Base-by-base conservation (phyloP, 2,113 vertebrate species). In the Dissostichus mawsoni region DNA sequence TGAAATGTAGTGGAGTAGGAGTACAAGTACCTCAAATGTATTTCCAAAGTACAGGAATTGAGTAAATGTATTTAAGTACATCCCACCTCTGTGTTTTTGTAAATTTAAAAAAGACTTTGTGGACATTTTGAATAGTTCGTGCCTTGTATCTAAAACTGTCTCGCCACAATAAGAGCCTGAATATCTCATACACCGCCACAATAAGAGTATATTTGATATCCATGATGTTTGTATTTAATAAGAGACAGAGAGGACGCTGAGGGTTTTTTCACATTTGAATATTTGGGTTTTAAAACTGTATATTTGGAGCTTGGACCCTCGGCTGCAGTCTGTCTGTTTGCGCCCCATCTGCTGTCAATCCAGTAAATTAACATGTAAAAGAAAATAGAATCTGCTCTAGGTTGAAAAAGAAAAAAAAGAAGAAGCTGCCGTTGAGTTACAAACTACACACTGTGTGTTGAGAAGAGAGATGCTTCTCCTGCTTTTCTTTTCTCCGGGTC, bases 401-500 rank as follows among this genome's bases (percentile, higher is more conserved):
- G 67, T 74, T 52, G 51, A 56, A 74, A 25, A 65, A 14, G 2
- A 18, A 62, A 1, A 51, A 33, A 41, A 45, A 29, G 29, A 57
- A 29, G 17, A 6, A 16, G 36, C 29, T 51, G 57, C 66, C 58
- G 45, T 62, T 61, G 51, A 74, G 50, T 69, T 72, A 36, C 9
- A 13, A 69, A 80, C 44, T 56, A 44, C n/a, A 52, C 48, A 18
- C 20, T 59, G 74, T 75, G 18, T 69, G 65, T 71, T 45, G 7
- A 44, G 95, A 95, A 95, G 95, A 94, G 96, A 95, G 96, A 11
- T 69, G 20, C 74, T 47, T 64, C 12, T 44, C 63, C 65, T 74
- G 25, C 74, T 41, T 47, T 62, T 73, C 48, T 56, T 58, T 51
- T 66, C 75, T 76, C 68, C 44, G 13, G 83, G 36, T 41, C 7